Conservation (phyloP, 64 coral and sea anemone genomes). For the Anthopleura sola region DNA sequence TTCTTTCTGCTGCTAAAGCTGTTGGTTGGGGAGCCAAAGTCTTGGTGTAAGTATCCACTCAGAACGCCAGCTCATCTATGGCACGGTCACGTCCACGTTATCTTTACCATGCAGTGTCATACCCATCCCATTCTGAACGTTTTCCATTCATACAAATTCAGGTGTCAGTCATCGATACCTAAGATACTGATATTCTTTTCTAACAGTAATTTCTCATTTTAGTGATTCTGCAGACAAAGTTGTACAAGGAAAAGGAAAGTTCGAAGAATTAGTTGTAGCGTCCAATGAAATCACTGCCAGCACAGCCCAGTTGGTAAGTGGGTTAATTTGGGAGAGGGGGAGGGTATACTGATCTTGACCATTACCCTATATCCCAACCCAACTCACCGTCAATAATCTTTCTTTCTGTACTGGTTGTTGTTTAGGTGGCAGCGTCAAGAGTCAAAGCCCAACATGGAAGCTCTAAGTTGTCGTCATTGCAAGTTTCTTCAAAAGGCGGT, state of each 20-base stretch:
- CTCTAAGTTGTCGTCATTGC: constrained; percentile 51
- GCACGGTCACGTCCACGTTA: too few species aligned
- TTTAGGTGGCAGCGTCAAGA: constrained; percentile 91
- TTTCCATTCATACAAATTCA: too few species aligned
- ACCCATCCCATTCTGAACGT: too few species aligned
- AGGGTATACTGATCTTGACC: too few species aligned
- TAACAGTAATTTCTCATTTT: background rate
- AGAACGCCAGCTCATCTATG: too few species aligned
- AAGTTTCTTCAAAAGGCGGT: constrained; percentile 85
- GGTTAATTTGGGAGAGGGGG: too few species aligned
- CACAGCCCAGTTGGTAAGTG: constrained; percentile 76
- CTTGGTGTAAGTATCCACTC: constrained; percentile 71
- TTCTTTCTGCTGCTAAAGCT: constrained; percentile 95
- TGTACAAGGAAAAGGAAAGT: constrained; percentile 84
- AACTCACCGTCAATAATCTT: too few species aligned
- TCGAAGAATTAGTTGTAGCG: constrained; percentile 87
- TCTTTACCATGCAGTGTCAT: too few species aligned
- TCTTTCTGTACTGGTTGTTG: background rate
- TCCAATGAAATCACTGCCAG: constrained; percentile 95
- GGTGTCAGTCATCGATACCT: too few species aligned
- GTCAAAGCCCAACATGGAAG: constrained; percentile 83
- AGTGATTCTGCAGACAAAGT: constrained; percentile 92
- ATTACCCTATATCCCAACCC: too few species aligned
- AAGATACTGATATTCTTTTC: too few species aligned
- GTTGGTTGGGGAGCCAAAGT: constrained; percentile 99